These are phyloP conservation scores for Misgurnus anguillicaudatus DNA, from an alignment of 2,113 vertebrate genomes.

Conservation along the genomic window DNA sequence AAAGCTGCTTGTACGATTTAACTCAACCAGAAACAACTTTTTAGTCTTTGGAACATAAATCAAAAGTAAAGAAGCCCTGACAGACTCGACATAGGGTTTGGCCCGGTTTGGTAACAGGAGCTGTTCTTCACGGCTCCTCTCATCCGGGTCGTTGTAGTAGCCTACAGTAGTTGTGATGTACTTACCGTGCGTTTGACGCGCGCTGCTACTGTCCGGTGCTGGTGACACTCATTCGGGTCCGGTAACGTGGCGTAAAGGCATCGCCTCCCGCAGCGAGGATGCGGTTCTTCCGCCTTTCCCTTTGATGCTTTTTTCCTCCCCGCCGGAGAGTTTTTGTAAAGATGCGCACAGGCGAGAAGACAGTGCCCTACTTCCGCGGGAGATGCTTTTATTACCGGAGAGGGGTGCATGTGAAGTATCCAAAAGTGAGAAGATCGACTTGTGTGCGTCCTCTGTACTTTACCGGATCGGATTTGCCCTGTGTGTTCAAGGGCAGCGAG, in stretches of 20 bases:
- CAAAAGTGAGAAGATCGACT: conserved; percentile 61
- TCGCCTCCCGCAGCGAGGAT: conserved; percentile 30
- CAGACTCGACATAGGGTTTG: not conserved
- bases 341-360: conserved; percentile 12
- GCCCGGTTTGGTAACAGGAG: not conserved
- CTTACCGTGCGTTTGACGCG: conserved; percentile 42
- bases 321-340: conserved; percentile 15
- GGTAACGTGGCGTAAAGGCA: not conserved
- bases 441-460: conserved; percentile 69
- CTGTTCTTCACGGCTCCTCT: not conserved
- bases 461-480: conserved; percentile 76
- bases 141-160: conserved; percentile 14
- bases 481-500: conserved; percentile 84
- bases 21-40: conserved; percentile 41
- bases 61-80: conserved; percentile 18
- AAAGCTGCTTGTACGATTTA: not conserved
- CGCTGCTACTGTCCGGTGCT: conserved; percentile 3
- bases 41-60: not conserved
- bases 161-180: conserved; percentile 30
- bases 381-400: conserved; percentile 12
- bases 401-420: conserved; percentile 1
- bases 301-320: not conserved
- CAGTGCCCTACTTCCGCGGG: conserved; percentile 49
- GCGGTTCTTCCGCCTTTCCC: conserved; percentile 42
- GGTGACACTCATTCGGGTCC: not conserved